These are phyloP conservation scores for Thymelicus acteon DNA, from an alignment of 2,888 invertebrate genomes.

Conservation along the genomic window DNA sequence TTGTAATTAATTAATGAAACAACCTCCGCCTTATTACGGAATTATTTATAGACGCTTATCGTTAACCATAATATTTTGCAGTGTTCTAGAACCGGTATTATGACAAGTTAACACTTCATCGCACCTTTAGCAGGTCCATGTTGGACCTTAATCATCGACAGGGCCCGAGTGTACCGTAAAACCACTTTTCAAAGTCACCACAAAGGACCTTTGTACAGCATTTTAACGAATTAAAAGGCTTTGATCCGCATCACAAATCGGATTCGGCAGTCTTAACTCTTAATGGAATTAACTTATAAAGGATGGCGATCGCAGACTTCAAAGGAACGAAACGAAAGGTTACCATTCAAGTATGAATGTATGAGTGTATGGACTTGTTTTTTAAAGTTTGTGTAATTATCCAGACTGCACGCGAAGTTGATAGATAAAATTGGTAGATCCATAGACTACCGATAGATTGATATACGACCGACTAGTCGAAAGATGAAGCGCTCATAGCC, in stretches of 20 bases:
- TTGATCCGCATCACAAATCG: constrained; percentile 40
- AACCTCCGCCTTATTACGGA: not conserved
- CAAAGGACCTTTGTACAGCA: constrained; percentile 31
- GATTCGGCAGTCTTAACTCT: constrained; percentile 40
- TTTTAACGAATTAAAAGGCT: constrained; percentile 35
- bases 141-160: not conserved
- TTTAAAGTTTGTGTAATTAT: not conserved
- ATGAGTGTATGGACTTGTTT: not conserved
- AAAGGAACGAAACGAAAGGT: constrained; percentile 29
- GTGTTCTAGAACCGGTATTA: constrained; percentile 5
- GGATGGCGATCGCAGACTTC: constrained; percentile 23
- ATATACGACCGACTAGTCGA: no score
- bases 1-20: not conserved
- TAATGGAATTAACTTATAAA: constrained; percentile 41
- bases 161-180: constrained; percentile 23
- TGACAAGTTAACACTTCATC: constrained; percentile 18
- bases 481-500: no score
- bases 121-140: not conserved
- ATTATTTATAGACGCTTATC: constrained; percentile 1
- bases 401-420: no score
- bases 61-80: not conserved
- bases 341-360: constrained; percentile 15
- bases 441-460: no score
- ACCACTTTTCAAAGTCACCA: constrained; percentile 37
- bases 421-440: no score